Percentiles rank a stretch among this genome's conserved stretches.
These are phyloP conservation scores for Aplodontia rufa DNA, from an alignment of 2,113 vertebrate species.

Conservation along the genomic window DNA sequence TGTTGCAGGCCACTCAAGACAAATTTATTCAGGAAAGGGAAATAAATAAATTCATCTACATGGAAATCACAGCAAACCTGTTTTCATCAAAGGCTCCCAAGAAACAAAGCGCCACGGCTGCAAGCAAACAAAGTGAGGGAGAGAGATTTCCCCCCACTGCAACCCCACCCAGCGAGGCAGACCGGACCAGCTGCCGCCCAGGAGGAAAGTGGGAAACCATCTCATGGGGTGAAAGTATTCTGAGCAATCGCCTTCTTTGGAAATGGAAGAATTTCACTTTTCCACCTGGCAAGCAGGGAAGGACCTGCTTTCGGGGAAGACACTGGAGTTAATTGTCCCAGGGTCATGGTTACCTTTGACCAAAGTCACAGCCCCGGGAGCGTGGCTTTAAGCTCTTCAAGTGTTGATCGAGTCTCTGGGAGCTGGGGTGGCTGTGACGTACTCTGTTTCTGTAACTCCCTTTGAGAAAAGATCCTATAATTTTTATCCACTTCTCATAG, in stretches of 20 bases:
- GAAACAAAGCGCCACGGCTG: conserved; percentile 76
- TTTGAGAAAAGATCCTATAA: conserved; percentile 73
- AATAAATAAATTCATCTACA: conserved; percentile 72
- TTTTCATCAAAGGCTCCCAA: conserved; percentile 80
- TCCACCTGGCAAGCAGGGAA: conserved; percentile 54
- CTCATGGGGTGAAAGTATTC: conserved; percentile 55
- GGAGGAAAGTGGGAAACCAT: conserved; percentile 55
- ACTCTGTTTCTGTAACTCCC: conserved; percentile 79
- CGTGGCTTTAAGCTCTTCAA: conserved; percentile 64
- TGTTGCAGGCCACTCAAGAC: conserved; percentile 78
- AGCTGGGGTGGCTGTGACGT: conserved; percentile 68
- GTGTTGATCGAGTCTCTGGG: conserved; percentile 72
- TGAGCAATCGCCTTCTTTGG: conserved; percentile 54
- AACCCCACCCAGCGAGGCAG: not conserved
- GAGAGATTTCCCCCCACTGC: conserved; percentile 61
- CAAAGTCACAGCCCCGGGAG: conserved; percentile 71
- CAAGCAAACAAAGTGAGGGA: conserved; percentile 50
- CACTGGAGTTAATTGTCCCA: conserved; percentile 38
- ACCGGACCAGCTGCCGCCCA: not conserved
- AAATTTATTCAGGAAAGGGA: conserved; percentile 80
- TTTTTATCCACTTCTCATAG: conserved; percentile 63
- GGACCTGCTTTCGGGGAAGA: conserved; percentile 51
- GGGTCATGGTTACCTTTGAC: conserved; percentile 75
- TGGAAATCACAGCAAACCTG: conserved; percentile 79
- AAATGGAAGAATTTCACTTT: conserved; percentile 70